phyloP scores from a whole-genome alignment of 1,140 invertebrate species.

The Antheraea mylitta region DNA sequence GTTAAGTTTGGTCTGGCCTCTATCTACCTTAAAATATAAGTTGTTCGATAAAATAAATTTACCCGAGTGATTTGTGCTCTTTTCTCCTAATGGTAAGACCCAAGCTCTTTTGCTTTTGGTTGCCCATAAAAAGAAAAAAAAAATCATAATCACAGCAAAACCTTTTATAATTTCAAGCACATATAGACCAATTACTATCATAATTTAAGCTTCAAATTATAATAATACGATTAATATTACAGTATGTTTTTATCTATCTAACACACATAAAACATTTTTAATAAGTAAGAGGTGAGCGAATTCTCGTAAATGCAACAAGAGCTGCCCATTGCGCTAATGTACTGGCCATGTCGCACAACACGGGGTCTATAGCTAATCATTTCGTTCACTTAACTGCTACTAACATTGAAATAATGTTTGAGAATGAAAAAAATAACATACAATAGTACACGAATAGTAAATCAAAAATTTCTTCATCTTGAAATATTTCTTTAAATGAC shows the following conservation, averaged over 20 bases:
- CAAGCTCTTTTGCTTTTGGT: no score
- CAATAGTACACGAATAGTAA: not conserved
- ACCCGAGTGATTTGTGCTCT: no score
- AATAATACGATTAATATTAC: not conserved
- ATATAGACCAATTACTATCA: no score
- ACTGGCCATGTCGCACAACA: conserved; percentile 49
- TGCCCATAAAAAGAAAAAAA: no score
- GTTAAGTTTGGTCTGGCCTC: no score
- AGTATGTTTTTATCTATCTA: not conserved
- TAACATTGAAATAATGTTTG: conserved; percentile 47
- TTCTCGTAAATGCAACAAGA: conserved; percentile 41
- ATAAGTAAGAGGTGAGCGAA: conserved; percentile 18
- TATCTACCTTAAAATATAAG: no score
- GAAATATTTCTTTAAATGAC: not conserved
- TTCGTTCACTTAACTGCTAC: conserved; percentile 50
- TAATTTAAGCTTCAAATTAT: no score
- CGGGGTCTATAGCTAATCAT: conserved; percentile 49
- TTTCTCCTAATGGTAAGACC: no score
- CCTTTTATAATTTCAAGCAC: no score
- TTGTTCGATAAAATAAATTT: no score
- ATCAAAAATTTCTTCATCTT: not conserved
- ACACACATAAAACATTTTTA: not conserved
- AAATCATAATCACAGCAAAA: no score
- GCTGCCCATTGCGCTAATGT: conserved; percentile 52
- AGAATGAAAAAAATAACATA: not conserved